phyloP scores from a whole-genome alignment of 2,113 vertebrate genomes.

The Rhabdomys dilectus region DNA sequence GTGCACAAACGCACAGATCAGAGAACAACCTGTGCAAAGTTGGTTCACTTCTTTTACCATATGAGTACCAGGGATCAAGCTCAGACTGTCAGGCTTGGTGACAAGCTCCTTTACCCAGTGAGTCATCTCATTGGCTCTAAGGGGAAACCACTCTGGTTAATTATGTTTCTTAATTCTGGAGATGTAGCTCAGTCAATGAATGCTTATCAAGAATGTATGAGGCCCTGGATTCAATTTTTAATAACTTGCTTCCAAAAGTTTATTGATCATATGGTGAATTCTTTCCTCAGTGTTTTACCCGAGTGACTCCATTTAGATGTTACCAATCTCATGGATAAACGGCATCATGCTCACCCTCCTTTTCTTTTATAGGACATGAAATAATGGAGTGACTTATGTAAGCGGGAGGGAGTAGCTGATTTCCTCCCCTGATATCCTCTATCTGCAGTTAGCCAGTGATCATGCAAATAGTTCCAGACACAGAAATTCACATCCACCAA shows the following conservation, averaged over 20 bases:
- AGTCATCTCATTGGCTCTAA: neutral
- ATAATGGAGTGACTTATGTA: neutral
- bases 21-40: neutral
- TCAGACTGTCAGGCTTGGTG: neutral
- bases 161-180: neutral
- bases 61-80: neutral
- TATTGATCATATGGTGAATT: neutral
- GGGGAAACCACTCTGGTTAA: neutral
- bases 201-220: neutral
- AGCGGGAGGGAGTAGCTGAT: neutral
- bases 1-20: neutral
- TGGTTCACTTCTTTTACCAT: neutral
- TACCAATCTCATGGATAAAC: neutral
- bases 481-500: neutral
- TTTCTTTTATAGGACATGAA: neutral
- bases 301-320: neutral
- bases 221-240: neutral
- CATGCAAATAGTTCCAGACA: neutral
- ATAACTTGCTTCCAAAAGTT: neutral
- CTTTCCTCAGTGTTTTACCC: slow-evolving; percentile 4
- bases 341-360: neutral
- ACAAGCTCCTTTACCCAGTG: neutral
- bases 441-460: neutral
- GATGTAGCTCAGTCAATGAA: neutral
- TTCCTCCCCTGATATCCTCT: neutral